Evolutionary conservation across 2,797 vertebrate genomes (phyloP).

Genomic region (Gephyroberyx darwinii): DNA sequence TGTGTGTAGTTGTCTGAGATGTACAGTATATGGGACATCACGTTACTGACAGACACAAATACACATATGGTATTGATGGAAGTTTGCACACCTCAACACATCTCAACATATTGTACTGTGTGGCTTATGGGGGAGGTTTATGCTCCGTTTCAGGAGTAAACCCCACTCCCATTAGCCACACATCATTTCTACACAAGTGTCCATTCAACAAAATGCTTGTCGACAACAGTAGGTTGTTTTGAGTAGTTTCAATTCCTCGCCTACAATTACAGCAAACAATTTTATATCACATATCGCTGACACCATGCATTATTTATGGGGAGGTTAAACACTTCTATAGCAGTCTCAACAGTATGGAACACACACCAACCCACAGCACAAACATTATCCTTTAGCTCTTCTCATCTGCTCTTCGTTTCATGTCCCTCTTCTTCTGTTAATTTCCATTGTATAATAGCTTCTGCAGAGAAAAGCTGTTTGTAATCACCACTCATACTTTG

Average conservation of each 20-base stretch:
- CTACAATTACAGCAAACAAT: conserved; percentile 14
- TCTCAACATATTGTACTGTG: no score
- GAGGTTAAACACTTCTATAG: conserved; percentile 39
- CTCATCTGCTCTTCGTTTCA: conserved; percentile 46
- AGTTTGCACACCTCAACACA: conserved; percentile 4
- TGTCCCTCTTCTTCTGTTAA: conserved; percentile 44
- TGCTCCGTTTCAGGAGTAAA: conserved; percentile 27
- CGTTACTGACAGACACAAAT: conserved; percentile 54
- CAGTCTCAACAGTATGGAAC: conserved; percentile 27
- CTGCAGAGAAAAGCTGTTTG: conserved; percentile 23
- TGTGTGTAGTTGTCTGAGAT: conserved; percentile 27
- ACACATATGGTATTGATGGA: conserved; percentile 33
- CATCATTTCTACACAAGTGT: conserved; percentile 29
- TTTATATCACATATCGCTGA: conserved; percentile 12
- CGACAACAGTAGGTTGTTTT: conserved; percentile 5
- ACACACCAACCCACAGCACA: conserved; percentile 28
- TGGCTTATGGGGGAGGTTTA: no score
- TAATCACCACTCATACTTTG: background rate
- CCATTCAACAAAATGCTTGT: conserved; percentile 16
- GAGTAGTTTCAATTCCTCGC: background rate
- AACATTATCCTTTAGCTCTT: conserved; percentile 43
- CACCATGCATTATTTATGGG: conserved; percentile 31
- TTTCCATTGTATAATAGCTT: conserved; percentile 35
- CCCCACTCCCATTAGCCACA: background rate
- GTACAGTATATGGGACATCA: conserved; percentile 30